Evolutionary conservation across 1,140 invertebrate species (phyloP), one percentile per base, ranked within the genome.

Genomic region (Ceratina australensis): DNA sequence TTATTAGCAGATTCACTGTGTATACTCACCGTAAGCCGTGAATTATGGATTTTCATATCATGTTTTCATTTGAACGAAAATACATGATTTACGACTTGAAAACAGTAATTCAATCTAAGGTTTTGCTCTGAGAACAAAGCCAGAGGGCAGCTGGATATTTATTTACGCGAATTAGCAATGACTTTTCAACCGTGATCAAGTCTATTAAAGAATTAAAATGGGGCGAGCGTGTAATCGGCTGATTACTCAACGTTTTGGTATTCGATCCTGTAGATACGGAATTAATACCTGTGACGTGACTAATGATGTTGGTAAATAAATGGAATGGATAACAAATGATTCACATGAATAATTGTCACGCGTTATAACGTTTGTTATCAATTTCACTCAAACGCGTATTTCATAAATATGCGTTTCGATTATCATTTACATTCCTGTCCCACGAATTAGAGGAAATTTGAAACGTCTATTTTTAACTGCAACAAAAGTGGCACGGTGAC

Each of bases 211-310:
- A 33, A 33, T 33, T 33, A 33, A 64, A 66, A 16, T 18, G 49
- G 68, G 22, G 24, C 56, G 72, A 72, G 47, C 56, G 50, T 77
- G 42, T 42, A 64, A 81, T 80, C 75, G 83, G 81, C 82, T 69
- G 73, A 72, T 61, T 69, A 73, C 78, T 56, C 75, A 52, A 49
- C 42, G 56, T 49, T 79, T 80, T 83, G 79, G 24, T 73, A 73
- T 65, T 81, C 52, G 60, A 61, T 71, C 56, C 20, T 63, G 10
- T n/a, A 72, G 54, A 56, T 59, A 82, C 52, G 64, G 78, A 82
- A 71, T n/a, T 54, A 80, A 64, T 26, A 28, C 73, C 42, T 49
- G 61, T 52, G 50, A 15, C 22, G 28, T 33, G 59, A 72, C 72
- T 20, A 18, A 56, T 69, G 26, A 42, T 10, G 49, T 54, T 78